These are phyloP conservation scores for Serripes groenlandicus DNA, from an alignment of 2,888 invertebrate species.

Conservation along the genomic window DNA sequence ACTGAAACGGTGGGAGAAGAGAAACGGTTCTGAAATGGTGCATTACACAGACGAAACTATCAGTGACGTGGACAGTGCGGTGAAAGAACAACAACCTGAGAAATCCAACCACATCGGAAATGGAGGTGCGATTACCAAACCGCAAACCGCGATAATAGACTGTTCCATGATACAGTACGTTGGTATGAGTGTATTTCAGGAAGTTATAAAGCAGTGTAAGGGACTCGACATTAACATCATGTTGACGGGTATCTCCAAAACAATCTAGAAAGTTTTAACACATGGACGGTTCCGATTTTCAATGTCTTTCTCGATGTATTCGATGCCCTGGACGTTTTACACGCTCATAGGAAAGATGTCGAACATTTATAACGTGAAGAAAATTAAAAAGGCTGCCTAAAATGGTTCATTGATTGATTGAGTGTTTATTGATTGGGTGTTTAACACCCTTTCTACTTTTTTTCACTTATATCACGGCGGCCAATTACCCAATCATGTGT, in stretches of 20 bases:
- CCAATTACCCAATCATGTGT: no score
- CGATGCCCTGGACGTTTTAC: conserved; percentile 35
- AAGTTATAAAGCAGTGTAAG: conserved; percentile 64
- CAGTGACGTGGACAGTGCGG: not conserved
- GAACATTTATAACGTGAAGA: not conserved
- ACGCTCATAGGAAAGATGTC: not conserved
- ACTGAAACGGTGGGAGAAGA: not conserved
- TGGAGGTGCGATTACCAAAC: not conserved
- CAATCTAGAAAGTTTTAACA: conserved; percentile 16
- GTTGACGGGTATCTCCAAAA: conserved; percentile 29
- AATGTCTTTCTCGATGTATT: conserved; percentile 48
- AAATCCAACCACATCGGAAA: no score
- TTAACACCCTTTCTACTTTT: no score
- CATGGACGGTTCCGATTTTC: conserved; percentile 34
- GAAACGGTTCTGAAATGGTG: not conserved
- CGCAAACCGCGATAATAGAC: conserved; percentile 71
- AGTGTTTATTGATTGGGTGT: no score
- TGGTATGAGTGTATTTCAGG: conserved; percentile 74
- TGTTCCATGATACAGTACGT: conserved; percentile 76
- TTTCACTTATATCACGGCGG: no score
- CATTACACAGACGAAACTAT: not conserved
- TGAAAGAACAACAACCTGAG: not conserved
- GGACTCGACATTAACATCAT: conserved; percentile 26
- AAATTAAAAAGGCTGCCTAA: no score
- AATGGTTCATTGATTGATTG: no score